These are phyloP conservation scores for Anoplolepis gracilipes DNA, from an alignment of 1,140 invertebrate species.

Conservation along the genomic window DNA sequence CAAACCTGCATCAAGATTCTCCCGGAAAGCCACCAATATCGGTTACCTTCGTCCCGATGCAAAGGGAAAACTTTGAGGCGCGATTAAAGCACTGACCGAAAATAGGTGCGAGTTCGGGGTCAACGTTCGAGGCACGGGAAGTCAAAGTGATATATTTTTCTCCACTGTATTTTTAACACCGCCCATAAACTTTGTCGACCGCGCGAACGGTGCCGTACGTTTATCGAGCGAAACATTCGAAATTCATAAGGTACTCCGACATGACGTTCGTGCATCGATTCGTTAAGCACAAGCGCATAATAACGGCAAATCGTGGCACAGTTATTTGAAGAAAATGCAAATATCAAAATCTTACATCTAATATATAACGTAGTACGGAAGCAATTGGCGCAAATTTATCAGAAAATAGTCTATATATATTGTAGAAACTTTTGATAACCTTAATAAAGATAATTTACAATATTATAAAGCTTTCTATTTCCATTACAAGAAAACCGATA, in stretches of 20 bases:
- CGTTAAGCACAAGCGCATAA: not conserved
- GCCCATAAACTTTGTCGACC: not conserved
- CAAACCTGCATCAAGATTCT: slow-evolving; percentile 26
- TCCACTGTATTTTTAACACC: slow-evolving; percentile 31
- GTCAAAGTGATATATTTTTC: slow-evolving; percentile 27
- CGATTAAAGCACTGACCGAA: slow-evolving; percentile 36
- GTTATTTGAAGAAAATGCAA: slow-evolving; percentile 18
- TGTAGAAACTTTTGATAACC: not conserved
- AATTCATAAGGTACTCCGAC: slow-evolving; percentile 11
- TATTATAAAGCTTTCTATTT: not conserved
- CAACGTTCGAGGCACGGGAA: not conserved
- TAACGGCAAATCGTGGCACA: slow-evolving; percentile 23
- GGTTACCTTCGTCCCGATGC: not conserved
- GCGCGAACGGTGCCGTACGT: not conserved
- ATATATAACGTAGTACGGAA: not conserved
- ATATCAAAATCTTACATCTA: not conserved
- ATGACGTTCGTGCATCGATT: not conserved
- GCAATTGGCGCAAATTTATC: not conserved
- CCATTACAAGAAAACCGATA: not conserved
- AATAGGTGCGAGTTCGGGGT: slow-evolving; percentile 30
- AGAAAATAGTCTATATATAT: not conserved
- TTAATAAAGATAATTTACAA: not conserved
- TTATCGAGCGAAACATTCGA: slow-evolving; percentile 33
- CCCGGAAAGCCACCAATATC: not conserved
- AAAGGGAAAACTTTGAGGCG: not conserved